Base-by-base conservation (phyloP, 2,797 vertebrate genomes). In the Ibycter americanus region DNA sequence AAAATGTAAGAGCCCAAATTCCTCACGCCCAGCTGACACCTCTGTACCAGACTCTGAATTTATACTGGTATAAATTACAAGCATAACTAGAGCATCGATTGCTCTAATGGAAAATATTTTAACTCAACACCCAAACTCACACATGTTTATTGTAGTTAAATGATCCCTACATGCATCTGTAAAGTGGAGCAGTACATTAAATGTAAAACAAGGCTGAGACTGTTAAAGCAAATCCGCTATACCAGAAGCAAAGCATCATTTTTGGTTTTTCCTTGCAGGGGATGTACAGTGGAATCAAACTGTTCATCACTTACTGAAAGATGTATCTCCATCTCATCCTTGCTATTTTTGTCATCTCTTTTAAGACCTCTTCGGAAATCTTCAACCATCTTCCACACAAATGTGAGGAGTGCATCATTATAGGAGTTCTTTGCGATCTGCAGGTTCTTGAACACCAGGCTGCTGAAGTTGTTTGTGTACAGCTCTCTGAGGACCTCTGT, bases 381-480 rank as follows among this genome's bases (percentile, higher is more conserved):
- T 26, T 98, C 98, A 26, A 98, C 98, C 97, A 98, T 98, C 77
- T 98, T 98, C 98, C 98, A 98, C 46, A 98, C 97, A 1, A 98
- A 98, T 0, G 98, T 98, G 73, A 98, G 98, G 5, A 98, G 98
- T 2, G 98, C 89, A 0, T 98, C 98, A 0, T 98, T 98, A 55
- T 98, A 98, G 55, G 98, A 98, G 58, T 98, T 98, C 96, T 98
- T 98, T 36, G 98, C 98, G 0, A 98, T 98, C 96, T 98, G 98
- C 80, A 98, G 96, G 78, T 98, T 98, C 85, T 98, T 98, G 76
- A 98, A 98, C 34, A 98, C 98, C 7, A 98, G 92, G 34, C 96
- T 98, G 95, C 98, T 98, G 90, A 98, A 98, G 92, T 98, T 97
- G 82, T 97, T 97, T 4, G 98, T 98, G 89, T 98, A 98, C 65